Base-by-base conservation (phyloP, 2,113 vertebrate genomes). In the Scomber scombrus region DNA sequence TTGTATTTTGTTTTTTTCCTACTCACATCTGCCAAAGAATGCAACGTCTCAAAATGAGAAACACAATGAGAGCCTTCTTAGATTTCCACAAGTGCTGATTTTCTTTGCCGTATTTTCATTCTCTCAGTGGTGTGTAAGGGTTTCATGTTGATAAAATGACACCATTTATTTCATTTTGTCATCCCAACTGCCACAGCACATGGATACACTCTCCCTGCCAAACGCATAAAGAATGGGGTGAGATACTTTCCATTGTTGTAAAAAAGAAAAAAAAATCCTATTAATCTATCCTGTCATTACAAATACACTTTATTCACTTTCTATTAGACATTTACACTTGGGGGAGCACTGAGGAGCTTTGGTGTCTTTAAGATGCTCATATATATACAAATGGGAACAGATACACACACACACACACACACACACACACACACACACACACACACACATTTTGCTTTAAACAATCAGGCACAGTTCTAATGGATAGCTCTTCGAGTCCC, bases 91-190 rank as follows among this genome's bases (percentile, higher is more conserved):
- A 57, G 63, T 21, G 21, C 49, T 57, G 21, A 60, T 74, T 78
- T 64, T 10, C 64, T 65, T 47, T 51, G 13, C 52, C 34, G 9
- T 1, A 0, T 67, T 40, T 58, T 63, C 14, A 47, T 64, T 57
- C 46, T 40, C 34, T 49, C 29, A 23, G 50, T 60, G 56, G 50
- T n/a, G 47, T 1, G 13, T n/a, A 26, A 14, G 23, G 70, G 72
- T 77, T 80, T 87, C 67, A 71, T 54, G 40, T 61, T 84, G 10
- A 67, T 71, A 55, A 60, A 75, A 78, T 64, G 63, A 50, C 46
- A 65, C 49, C 56, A 26, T 73, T 73, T 71, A 49, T 78, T 57
- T 73, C 62, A 64, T 40, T n/a, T 29, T 45, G 68, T 68, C 71
- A 76, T 43, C 78, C 52, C 65, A 72, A 70, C 52, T 2, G 62